phyloP scores from a whole-genome alignment of 2,797 vertebrate species.

The Oophaga sylvatica region DNA sequence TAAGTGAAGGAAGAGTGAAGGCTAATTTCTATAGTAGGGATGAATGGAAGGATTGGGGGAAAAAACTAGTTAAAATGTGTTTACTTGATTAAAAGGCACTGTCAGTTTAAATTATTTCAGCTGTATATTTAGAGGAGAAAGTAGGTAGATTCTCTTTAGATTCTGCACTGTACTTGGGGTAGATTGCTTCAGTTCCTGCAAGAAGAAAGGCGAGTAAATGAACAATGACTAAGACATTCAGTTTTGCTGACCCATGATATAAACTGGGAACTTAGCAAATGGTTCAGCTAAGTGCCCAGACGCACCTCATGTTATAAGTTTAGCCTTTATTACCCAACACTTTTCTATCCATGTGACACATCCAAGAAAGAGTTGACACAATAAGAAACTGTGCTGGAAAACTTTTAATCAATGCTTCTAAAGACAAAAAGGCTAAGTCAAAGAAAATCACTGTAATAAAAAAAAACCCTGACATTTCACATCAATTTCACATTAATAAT shows the following conservation, averaged over 20 bases:
- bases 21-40: constrained; percentile 99
- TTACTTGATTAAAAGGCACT: constrained; percentile 86
- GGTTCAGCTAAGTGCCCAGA: constrained; percentile 35
- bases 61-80: constrained; percentile 91
- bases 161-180: constrained; percentile 58
- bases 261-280: constrained; percentile 39
- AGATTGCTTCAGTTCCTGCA: constrained; percentile 69
- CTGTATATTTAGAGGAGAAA: constrained; percentile 65
- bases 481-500: not conserved
- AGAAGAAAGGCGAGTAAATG: constrained; percentile 65
- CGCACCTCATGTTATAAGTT: constrained; percentile 36
- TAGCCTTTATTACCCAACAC: constrained; percentile 49
- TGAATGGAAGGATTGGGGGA: constrained; percentile 92
- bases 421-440: not conserved
- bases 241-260: constrained; percentile 57
- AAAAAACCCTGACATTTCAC: constrained; percentile 8
- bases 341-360: constrained; percentile 27
- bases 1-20: constrained; percentile 99
- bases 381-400: not conserved
- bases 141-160: constrained; percentile 47
- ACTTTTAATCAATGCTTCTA: not conserved
- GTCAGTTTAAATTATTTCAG: constrained; percentile 86
- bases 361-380: constrained; percentile 18
- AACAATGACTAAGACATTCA: constrained; percentile 70
- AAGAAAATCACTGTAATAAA: not conserved